phyloP scores from a whole-genome alignment of 1,140 invertebrate genomes.

The Panagrolaimus sp. region DNA sequence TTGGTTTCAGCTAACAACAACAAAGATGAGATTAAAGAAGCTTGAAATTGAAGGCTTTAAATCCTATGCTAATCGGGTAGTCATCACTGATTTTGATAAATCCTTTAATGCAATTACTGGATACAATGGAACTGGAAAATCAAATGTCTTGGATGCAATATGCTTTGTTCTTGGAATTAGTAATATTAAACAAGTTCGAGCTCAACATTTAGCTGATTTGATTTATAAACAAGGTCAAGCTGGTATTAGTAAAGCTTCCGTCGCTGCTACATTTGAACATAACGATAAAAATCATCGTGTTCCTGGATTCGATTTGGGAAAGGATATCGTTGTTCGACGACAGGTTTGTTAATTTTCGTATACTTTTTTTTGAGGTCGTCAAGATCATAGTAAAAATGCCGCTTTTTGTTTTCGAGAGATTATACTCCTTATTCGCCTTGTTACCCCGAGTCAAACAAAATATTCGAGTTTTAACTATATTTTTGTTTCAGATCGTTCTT shows the following conservation, averaged over 20 bases:
- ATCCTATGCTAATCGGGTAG: conserved; percentile 86
- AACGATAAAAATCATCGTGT: conserved; percentile 75
- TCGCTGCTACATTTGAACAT: conserved; percentile 93
- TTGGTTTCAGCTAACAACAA: too few species aligned
- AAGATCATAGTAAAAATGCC: conserved; percentile 5
- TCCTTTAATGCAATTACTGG: conserved; percentile 98
- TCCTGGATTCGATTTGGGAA: conserved; percentile 81
- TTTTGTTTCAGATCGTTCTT: conserved; percentile 64
- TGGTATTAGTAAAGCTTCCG: conserved; percentile 87
- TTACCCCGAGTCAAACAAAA: too few species aligned
- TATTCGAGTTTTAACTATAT: conserved; percentile 14
- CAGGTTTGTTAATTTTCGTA: conserved; percentile 66
- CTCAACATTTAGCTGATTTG: conserved; percentile 66
- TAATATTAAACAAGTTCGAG: conserved; percentile 27
- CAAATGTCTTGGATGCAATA: conserved; percentile 94
- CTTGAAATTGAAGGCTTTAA: conserved; percentile 95
- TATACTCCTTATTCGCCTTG: background rate
- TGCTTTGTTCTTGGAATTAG: conserved; percentile 90
- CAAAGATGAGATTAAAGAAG: conserved; percentile 84
- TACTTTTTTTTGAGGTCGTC: conserved; percentile 20
- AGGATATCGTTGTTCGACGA: conserved; percentile 86
- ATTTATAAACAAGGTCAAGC: conserved; percentile 96
- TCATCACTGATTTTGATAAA: conserved; percentile 86
- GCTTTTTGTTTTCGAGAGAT: background rate
- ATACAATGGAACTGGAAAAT: conserved; percentile 94